Percentiles rank a stretch among this genome's conserved stretches.
Conservation (phyloP, 1,140 invertebrate genomes). For the Tetramorium alpestre region DNA sequence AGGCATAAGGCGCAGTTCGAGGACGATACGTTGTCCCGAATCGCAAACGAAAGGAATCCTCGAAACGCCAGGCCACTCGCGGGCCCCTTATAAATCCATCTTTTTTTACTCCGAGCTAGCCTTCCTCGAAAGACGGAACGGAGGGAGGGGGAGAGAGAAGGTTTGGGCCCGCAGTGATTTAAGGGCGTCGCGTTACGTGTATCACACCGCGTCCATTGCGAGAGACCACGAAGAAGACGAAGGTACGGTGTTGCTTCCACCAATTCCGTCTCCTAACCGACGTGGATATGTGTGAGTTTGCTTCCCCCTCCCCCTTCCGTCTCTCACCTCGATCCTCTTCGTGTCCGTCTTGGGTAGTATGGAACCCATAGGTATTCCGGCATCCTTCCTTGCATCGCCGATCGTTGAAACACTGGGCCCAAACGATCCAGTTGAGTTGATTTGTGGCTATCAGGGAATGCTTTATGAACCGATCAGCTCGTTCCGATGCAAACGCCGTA, state of each 20-base stretch:
- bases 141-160: conserved; percentile 34
- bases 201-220: conserved; percentile 75
- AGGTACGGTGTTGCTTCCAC: conserved; percentile 76
- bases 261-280: conserved; percentile 70
- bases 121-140: conserved; percentile 24
- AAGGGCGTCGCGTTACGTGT: conserved; percentile 73
- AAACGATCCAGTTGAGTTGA: conserved; percentile 80
- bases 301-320: not conserved
- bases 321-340: not conserved
- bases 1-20: conserved; percentile 51
- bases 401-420: conserved; percentile 76
- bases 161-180: conserved; percentile 72
- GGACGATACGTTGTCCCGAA: conserved; percentile 53
- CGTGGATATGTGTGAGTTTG: conserved; percentile 18
- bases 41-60: conserved; percentile 78
- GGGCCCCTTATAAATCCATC: conserved; percentile 82
- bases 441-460: conserved; percentile 78
- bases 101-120: conserved; percentile 72
- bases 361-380: conserved; percentile 67
- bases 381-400: conserved; percentile 66
- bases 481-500: conserved; percentile 67
- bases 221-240: conserved; percentile 75
- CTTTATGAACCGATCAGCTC: conserved; percentile 82
- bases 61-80: conserved; percentile 77
- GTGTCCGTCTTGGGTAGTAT: conserved; percentile 59